Conservation (phyloP, 2,797 vertebrate genomes). For the Gephyroberyx darwinii region DNA sequence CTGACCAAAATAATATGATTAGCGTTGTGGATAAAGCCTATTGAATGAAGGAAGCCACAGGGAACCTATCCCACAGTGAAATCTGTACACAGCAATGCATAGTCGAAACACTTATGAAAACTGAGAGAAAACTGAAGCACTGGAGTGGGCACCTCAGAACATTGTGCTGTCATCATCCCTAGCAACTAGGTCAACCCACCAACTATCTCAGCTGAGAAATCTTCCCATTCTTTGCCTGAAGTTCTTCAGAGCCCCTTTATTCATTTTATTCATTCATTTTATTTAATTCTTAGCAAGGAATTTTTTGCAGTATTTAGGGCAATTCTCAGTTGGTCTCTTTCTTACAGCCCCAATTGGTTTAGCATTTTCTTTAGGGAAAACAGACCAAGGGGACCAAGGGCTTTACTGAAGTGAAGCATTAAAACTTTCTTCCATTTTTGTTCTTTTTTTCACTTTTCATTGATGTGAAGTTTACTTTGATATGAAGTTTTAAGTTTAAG, state of each 20-base stretch:
- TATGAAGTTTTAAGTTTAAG: not conserved
- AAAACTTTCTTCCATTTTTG: not conserved
- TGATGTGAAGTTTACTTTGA: not conserved
- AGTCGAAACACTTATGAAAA: not conserved
- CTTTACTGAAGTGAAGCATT: constrained; percentile 4
- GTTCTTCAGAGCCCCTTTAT: constrained; percentile 47
- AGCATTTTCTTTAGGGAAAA: constrained; percentile 23
- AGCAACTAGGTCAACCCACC: constrained; percentile 54
- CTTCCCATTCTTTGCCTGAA: constrained; percentile 25
- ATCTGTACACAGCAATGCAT: not conserved
- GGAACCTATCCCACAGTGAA: too few relatives aligned
- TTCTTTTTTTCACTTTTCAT: not conserved
- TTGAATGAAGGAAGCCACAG: too few relatives aligned
- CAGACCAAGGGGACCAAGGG: not conserved
- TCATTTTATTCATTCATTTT: constrained; percentile 58
- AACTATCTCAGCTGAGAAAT: constrained; percentile 39
- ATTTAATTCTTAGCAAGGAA: constrained; percentile 33
- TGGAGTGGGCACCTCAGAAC: constrained; percentile 19
- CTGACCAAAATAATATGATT: too few relatives aligned
- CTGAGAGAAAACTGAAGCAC: constrained; percentile 3
- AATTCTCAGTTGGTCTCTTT: constrained; percentile 39
- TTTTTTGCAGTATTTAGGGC: constrained; percentile 41
- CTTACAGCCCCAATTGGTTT: constrained; percentile 9
- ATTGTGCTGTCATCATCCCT: constrained; percentile 12
- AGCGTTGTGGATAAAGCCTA: too few relatives aligned